phyloP scores from a whole-genome alignment of 2,113 vertebrate genomes.

The Rafetus swinhoei region DNA sequence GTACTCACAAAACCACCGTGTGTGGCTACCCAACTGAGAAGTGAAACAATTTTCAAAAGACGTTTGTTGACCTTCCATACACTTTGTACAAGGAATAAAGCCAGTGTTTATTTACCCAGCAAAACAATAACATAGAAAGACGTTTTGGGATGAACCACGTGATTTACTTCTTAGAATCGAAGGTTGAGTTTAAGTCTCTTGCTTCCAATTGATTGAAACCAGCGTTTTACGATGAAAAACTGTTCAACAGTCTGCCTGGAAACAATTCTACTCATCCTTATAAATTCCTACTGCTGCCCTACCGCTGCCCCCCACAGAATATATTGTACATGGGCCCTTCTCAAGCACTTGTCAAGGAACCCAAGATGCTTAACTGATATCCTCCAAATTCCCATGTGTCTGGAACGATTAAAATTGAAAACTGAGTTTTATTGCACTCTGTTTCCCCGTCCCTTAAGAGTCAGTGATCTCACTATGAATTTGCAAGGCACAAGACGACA shows the following conservation, averaged over 20 bases:
- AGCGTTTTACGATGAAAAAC: neutral
- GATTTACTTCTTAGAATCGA: slow-evolving; percentile 34
- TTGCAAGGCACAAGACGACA: neutral
- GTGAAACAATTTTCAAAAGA: neutral
- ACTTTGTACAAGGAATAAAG: neutral
- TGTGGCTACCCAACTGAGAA: neutral
- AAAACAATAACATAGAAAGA: neutral
- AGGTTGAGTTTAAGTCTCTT: slow-evolving; percentile 46
- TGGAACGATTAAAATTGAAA: accelerated
- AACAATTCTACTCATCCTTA: neutral
- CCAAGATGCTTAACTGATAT: accelerated
- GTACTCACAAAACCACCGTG: neutral
- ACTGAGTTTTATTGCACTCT: accelerated
- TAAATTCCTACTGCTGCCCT: neutral
- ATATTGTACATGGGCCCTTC: neutral
- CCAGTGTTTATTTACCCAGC: slow-evolving; percentile 37
- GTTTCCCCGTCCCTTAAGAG: neutral
- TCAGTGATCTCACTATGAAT: accelerated
- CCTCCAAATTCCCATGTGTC: neutral
- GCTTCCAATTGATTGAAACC: slow-evolving; percentile 5
- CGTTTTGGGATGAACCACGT: neutral
- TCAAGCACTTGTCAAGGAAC: neutral
- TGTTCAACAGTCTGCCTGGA: slow-evolving; percentile 15
- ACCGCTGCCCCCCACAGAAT: neutral
- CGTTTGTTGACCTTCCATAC: slow-evolving; percentile 14